Percentiles rank a stretch among this genome's conserved stretches.
phyloP scores from a whole-genome alignment of 53 echinoderm and acorn worm species.

The Stichopus horrens region DNA sequence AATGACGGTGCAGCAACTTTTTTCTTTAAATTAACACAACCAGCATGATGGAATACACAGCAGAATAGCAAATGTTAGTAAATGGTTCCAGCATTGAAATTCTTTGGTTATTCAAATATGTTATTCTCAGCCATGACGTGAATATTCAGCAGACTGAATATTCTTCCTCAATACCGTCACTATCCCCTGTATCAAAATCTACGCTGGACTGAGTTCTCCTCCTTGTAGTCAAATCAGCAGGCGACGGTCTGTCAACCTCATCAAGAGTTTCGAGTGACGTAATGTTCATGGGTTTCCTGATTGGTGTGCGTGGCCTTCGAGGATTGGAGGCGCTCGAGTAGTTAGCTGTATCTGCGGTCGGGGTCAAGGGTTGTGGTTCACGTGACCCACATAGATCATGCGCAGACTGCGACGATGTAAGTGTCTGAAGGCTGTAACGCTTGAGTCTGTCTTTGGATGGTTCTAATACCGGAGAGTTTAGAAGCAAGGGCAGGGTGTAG shows the following conservation, averaged over 20 bases:
- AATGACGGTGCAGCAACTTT: too few relatives aligned
- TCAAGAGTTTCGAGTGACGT: slow-evolving; percentile 40
- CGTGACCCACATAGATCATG: slow-evolving; percentile 42
- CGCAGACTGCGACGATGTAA: slow-evolving; percentile 40
- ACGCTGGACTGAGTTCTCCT: slow-evolving; percentile 37
- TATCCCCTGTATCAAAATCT: slow-evolving; percentile 31
- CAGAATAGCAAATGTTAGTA: not conserved
- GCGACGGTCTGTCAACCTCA: slow-evolving; percentile 15
- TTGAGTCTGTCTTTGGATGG: slow-evolving; percentile 36
- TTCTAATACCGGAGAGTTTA: slow-evolving; percentile 9
- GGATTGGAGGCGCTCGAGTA: not conserved
- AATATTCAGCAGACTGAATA: slow-evolving; percentile 37
- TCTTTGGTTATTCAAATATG: not conserved
- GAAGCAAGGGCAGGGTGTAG: not conserved
- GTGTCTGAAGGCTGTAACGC: slow-evolving; percentile 44
- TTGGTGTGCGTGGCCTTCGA: slow-evolving; percentile 31
- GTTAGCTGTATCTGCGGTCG: not conserved
- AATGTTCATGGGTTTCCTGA: slow-evolving; percentile 39
- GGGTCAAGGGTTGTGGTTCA: slow-evolving; percentile 34
- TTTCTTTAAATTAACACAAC: too few relatives aligned
- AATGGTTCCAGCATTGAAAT: not conserved
- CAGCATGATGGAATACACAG: not conserved
- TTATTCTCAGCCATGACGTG: not conserved
- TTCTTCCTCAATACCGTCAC: not conserved
- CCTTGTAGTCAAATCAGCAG: slow-evolving; percentile 21